Base-by-base conservation (phyloP, 2,888 invertebrate species). In the Bugulina stolonifera region DNA sequence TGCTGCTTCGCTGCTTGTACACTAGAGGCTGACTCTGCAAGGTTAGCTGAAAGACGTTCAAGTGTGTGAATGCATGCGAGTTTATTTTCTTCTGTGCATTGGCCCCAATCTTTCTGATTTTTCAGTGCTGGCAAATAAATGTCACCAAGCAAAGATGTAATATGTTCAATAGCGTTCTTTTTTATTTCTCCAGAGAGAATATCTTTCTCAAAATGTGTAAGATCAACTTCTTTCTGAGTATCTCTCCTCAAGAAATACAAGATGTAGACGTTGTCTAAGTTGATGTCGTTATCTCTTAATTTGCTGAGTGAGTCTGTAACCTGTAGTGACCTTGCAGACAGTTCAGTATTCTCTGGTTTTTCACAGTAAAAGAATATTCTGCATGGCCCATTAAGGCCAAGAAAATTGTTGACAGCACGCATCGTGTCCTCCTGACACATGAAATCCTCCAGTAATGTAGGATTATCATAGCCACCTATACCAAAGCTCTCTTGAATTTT, bases 401-500 rank as follows among this genome's bases (percentile, higher is more conserved):
- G 76, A 74, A 84, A 84, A 71, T 77, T 76, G 75, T 83, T 82
- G 18, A 83, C 80, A 76, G 80, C 79, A 29, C 77, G 77, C 69
- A 83, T 74, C 32, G 80, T 82, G 29, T 78, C 76, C 35, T 81
- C 79, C 74, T 81, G 79, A 72, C 80, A 79, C 77, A 84, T 79
- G 75, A 82, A 82, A 75, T 82, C 81, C 75, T 83, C 84, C 69
- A 83, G 73, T 69, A 81, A 72, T 35, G 81, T 80, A 1, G 83
- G 81, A 73, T 81, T 81, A 75, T 80, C 82, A 77, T 78, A 80
- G 54, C 80, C 81, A 23, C 81, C 81, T 70, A 84, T 80, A 75
- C 80, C 80, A 74, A 84, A 83, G 72, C 81, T 83, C 75, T 84
- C 83, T 75, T 83, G 83, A 74, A 84, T 83, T 77, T 82, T 83